Evolutionary conservation across 2,888 invertebrate species (phyloP).

Genomic region (Pollenia griseotomentosa): DNA sequence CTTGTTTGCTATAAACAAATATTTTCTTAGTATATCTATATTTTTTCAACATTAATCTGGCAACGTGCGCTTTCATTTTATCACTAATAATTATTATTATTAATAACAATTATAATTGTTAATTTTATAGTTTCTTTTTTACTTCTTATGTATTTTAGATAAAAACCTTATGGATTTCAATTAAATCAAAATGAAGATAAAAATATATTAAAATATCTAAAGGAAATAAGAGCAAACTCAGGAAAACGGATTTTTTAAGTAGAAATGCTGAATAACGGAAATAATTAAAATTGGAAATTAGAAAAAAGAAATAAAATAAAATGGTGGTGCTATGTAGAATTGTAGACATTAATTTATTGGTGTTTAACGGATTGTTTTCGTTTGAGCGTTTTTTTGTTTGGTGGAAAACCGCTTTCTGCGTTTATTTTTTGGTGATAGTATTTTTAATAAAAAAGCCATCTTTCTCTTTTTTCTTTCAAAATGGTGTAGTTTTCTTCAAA

Average conservation of each 20-base stretch:
- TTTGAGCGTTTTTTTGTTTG: neutral
- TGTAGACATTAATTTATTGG: slow-evolving; percentile 44
- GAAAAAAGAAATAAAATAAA: slow-evolving; percentile 1
- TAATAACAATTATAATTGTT: too few relatives aligned
- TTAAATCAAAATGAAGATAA: neutral
- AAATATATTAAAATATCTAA: neutral
- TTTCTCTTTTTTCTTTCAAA: neutral
- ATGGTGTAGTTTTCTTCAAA: slow-evolving; percentile 23
- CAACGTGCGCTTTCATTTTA: slow-evolving; percentile 43
- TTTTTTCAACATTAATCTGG: slow-evolving; percentile 48
- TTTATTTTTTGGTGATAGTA: neutral
- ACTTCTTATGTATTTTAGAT: neutral
- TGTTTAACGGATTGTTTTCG: neutral
- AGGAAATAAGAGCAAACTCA: neutral
- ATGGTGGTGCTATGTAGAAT: slow-evolving; percentile 71
- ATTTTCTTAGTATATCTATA: slow-evolving; percentile 23
- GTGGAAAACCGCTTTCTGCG: neutral
- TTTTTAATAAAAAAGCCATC: neutral
- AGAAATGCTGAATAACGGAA: neutral
- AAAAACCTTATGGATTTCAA: slow-evolving; percentile 39
- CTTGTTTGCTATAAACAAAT: slow-evolving; percentile 24
- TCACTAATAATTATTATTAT: too few relatives aligned
- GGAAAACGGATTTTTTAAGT: neutral
- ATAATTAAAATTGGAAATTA: slow-evolving; percentile 7
- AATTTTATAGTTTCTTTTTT: slow-evolving; percentile 14